These are phyloP conservation scores for Proctacanthus coquilletti DNA, from an alignment of 1,140 invertebrate genomes.

Conservation along the genomic window DNA sequence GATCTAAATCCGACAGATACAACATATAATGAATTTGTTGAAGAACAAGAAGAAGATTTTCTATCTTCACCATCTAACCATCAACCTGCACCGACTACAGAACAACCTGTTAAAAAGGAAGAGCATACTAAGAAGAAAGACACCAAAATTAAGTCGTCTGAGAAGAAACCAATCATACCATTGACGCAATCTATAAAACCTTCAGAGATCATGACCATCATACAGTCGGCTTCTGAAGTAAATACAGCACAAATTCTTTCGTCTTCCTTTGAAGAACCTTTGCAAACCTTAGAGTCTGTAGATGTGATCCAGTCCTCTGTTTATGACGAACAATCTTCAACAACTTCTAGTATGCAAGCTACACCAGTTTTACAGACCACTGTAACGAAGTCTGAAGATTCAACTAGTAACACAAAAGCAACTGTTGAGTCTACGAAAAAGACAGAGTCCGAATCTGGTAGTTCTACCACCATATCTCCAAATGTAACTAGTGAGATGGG, in stretches of 20 bases:
- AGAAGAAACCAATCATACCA: constrained; percentile 4
- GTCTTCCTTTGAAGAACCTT: too few species aligned
- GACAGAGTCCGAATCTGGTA: neutral
- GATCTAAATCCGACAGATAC: constrained; percentile 22
- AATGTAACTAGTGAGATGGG: constrained; percentile 8
- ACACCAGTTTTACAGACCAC: too few species aligned
- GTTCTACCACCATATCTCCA: constrained; percentile 9
- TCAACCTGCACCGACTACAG: neutral
- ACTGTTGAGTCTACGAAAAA: constrained; percentile 8
- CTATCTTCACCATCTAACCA: constrained; percentile 14
- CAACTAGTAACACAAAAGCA: constrained; percentile 4
- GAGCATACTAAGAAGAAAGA: constrained; percentile 10
- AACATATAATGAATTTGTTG: constrained; percentile 22
- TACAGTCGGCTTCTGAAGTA: constrained; percentile 2
- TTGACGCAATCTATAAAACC: constrained; percentile 6
- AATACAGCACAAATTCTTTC: neutral
- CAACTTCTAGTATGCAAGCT: too few species aligned
- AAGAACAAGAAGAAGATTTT: constrained; percentile 25
- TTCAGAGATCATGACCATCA: constrained; percentile 8
- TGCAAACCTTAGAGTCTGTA: too few species aligned
- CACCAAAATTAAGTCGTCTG: constrained; percentile 3
- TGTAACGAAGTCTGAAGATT: too few species aligned
- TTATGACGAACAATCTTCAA: too few species aligned
- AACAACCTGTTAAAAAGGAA: constrained; percentile 10
- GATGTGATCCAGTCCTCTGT: too few species aligned